Conservation (phyloP, 2,888 invertebrate species). For the Diaperis boleti region DNA sequence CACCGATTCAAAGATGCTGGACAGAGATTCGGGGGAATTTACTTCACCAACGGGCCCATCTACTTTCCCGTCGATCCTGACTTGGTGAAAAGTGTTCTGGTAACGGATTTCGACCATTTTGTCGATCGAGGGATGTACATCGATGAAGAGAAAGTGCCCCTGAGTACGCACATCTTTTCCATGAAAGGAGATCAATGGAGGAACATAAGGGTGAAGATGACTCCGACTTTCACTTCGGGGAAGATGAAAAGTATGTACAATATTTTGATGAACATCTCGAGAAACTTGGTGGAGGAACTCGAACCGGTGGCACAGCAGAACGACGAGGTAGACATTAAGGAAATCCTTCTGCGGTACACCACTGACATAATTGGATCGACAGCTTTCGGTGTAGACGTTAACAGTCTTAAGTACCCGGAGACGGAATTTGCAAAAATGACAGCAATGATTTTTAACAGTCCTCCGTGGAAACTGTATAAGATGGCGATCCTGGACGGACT, state of each 20-base stretch:
- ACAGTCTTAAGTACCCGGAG: constrained; percentile 39
- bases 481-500: constrained; percentile 23
- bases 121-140: constrained; percentile 36
- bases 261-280: constrained; percentile 21
- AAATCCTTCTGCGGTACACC: constrained; percentile 33
- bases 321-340: constrained; percentile 32
- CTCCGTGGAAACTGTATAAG: constrained; percentile 26
- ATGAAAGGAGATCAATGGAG: constrained; percentile 35
- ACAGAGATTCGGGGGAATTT: constrained; percentile 43
- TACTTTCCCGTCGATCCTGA: constrained; percentile 53
- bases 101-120: constrained; percentile 55
- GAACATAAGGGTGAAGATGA: constrained; percentile 27
- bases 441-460: constrained; percentile 27
- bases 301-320: constrained; percentile 5
- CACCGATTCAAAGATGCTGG: constrained; percentile 42
- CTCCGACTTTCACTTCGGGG: constrained; percentile 37
- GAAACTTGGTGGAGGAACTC: constrained; percentile 21
- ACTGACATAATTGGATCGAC: constrained; percentile 45
- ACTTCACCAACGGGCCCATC: constrained; percentile 46
- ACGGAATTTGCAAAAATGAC: constrained; percentile 34
- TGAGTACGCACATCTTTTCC: constrained; percentile 34
- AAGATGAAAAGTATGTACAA: constrained; percentile 39
- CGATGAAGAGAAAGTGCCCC: constrained; percentile 31
- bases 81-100: constrained; percentile 50
- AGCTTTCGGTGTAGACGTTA: constrained; percentile 44